Percentiles rank a stretch among this genome's conserved stretches.
Evolutionary conservation across 2,888 invertebrate genomes (phyloP).

Genomic region (Lordiphosa andalusiaca): DNA sequence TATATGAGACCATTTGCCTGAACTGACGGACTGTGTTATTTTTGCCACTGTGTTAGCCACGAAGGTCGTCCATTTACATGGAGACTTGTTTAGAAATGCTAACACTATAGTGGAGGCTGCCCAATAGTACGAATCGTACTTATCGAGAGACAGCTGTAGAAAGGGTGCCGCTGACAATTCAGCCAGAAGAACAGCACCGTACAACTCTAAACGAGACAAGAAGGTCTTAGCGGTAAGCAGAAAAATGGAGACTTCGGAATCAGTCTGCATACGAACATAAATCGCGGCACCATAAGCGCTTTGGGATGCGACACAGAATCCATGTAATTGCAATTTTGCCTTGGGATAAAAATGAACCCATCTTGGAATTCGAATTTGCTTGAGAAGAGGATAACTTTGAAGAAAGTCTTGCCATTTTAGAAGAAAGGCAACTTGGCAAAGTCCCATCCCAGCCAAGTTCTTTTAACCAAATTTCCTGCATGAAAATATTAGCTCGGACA

Average conservation of each 20-base stretch:
- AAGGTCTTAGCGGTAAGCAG: background rate
- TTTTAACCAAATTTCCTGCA: background rate
- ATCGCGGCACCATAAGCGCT: background rate
- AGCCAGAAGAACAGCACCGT: background rate
- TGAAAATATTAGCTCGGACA: too few relatives aligned
- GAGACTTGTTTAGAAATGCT: background rate
- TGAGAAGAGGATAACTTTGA: background rate
- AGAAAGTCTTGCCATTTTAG: background rate
- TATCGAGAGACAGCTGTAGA: background rate
- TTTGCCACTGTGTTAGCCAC: background rate
- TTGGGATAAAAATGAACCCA: too few relatives aligned
- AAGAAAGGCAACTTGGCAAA: too few relatives aligned
- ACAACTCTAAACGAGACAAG: background rate
- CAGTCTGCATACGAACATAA: background rate
- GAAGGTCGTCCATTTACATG: background rate
- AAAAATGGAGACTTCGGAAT: background rate
- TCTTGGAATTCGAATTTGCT: background rate
- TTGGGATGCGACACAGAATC: conserved; percentile 1
- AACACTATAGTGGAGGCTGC: conserved; percentile 2
- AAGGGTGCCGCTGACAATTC: background rate
- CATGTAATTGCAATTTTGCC: background rate
- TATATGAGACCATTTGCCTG: background rate
- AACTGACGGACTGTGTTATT: background rate
- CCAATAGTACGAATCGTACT: background rate
- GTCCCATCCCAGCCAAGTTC: background rate